Evolutionary conservation across 2,888 invertebrate genomes (phyloP), one percentile per base, ranked within the genome.

Genomic region (Hipparchia sbordonii): DNA sequence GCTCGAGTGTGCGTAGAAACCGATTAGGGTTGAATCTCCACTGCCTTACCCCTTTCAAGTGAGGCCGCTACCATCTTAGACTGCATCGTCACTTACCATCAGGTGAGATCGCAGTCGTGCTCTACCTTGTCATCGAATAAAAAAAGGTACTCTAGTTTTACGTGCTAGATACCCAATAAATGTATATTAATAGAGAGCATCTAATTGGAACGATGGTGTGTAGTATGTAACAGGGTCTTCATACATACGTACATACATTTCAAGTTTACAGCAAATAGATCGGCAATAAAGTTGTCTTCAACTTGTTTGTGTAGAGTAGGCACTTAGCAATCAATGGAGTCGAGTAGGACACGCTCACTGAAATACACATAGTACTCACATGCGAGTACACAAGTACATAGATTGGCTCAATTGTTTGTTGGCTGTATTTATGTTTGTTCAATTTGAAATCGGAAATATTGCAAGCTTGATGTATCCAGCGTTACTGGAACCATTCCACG

Each of bases 251-350:
- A 56, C 84, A 83, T 81, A 82, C 79, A 76, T 72, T 74, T 77
- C 60, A 80, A 79, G 78, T 87, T 87, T 83, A 86, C 82, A 79
- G 82, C 81, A 85, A 85, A 81, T 82, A 81, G 79, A 84, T 84
- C 80, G 80, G 79, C 81, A 81, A 82, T 87, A 86, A 89, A 89
- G 80, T 82, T 84, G 84, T 84, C 81, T 80, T 72, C 72, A 77
- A 79, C 80, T 82, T 82, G 79, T 80, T 78, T 77, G 74, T 75
- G 80, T 39, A 61, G 57, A 45, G 62, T 46, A 59, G 63, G 45
- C 71, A 57, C 52, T 71, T 48, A 57, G 45, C 71, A 63, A 60
- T 71, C 61, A 54, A 54, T 72, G 71, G 48, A 65, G 63, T 67
- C 10, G 54, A 52, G n/a, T 66, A 61, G 48, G 48, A 6, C 39